Evolutionary conservation across 2,888 invertebrate genomes (phyloP).

Genomic region (Aricia artaxerxes): DNA sequence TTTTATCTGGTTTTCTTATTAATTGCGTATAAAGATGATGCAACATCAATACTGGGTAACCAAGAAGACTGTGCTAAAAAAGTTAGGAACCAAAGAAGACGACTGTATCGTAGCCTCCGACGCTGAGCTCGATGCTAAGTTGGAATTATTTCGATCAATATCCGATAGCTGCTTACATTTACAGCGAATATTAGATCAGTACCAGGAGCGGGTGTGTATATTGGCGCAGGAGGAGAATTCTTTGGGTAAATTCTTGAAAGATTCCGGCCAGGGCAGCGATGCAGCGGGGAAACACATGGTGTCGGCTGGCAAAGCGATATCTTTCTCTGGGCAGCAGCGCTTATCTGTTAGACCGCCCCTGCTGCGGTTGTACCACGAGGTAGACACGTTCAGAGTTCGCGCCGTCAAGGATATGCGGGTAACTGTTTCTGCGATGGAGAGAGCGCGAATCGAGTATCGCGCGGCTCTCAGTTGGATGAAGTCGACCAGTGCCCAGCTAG

Average conservation of each 20-base stretch:
- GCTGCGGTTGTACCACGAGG: slow-evolving; percentile 93
- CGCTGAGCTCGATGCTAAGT: slow-evolving; percentile 97
- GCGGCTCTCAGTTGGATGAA: slow-evolving; percentile 99
- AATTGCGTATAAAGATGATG: slow-evolving; percentile 74
- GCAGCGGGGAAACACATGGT: slow-evolving; percentile 84
- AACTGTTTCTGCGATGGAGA: slow-evolving; percentile 97
- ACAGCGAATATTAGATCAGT: slow-evolving; percentile 93
- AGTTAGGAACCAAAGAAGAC: slow-evolving; percentile 98
- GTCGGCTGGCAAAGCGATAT: slow-evolving; percentile 89
- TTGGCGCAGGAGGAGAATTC: slow-evolving; percentile 97
- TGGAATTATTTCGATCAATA: slow-evolving; percentile 95
- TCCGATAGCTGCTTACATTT: slow-evolving; percentile 93
- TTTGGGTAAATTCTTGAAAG: slow-evolving; percentile 96
- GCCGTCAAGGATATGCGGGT: slow-evolving; percentile 96
- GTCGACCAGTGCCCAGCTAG: slow-evolving; percentile 95
- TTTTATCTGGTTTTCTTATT: background rate
- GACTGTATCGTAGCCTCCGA: slow-evolving; percentile 98
- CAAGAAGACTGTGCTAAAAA: slow-evolving; percentile 95
- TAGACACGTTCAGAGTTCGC: slow-evolving; percentile 97
- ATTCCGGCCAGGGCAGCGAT: slow-evolving; percentile 94
- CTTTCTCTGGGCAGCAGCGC: slow-evolving; percentile 95
- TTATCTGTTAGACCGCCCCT: slow-evolving; percentile 92
- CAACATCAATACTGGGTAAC: slow-evolving; percentile 99
- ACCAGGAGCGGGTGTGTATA: slow-evolving; percentile 94
- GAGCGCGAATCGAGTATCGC: slow-evolving; percentile 96